Evolutionary conservation across 1,140 invertebrate genomes (phyloP).

Genomic region (Cotesia glomerata): DNA sequence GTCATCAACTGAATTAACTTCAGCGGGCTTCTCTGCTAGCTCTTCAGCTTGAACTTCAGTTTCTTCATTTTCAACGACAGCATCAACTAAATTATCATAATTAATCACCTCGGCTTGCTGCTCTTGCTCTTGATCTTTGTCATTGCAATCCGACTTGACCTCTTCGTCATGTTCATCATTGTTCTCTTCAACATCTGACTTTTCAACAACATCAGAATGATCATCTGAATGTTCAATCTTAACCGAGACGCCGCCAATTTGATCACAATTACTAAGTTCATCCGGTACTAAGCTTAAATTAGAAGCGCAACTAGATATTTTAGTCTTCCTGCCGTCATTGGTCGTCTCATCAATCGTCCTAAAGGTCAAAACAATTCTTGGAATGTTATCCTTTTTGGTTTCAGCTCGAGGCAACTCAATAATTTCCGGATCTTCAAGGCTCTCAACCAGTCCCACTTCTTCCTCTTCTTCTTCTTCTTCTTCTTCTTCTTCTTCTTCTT

Average conservation of each 20-base stretch:
- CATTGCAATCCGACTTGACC: constrained; percentile 13
- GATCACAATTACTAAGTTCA: constrained; percentile 55
- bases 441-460: constrained; percentile 7
- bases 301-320: constrained; percentile 58
- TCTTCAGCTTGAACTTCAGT: too few species aligned
- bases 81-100: too few species aligned
- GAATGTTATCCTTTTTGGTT: constrained; percentile 53
- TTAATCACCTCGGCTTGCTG: too few species aligned
- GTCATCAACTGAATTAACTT: constrained; percentile 9
- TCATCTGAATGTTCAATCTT: constrained; percentile 58
- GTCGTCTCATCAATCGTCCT: constrained; percentile 60
- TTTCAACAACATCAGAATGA: constrained; percentile 45
- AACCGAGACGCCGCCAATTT: constrained; percentile 57
- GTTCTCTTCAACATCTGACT: constrained; percentile 47
- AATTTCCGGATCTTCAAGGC: constrained; percentile 36
- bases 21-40: neutral
- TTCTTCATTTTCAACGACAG: too few species aligned
- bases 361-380: constrained; percentile 59
- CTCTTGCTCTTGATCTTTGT: constrained; percentile 18
- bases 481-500: too few species aligned
- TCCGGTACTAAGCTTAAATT: constrained; percentile 56
- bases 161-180: constrained; percentile 27
- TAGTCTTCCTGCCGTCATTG: constrained; percentile 57
- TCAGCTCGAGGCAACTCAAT: constrained; percentile 34
- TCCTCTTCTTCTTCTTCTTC: too few species aligned